Evolutionary conservation across 1,140 invertebrate genomes (phyloP).

Genomic region (Ylistrum balloti): DNA sequence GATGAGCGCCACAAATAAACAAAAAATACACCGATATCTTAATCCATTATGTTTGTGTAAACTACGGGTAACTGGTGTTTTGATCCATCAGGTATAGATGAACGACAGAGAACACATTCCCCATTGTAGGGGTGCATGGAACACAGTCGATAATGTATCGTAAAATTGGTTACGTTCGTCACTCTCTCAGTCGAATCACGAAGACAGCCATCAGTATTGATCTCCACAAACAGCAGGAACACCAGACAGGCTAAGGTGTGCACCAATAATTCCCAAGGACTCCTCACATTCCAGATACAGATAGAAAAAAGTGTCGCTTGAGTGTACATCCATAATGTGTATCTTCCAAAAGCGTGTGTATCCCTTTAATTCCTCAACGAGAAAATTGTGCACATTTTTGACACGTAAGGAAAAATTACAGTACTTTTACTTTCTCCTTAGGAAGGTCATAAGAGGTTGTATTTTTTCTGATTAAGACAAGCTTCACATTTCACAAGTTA

Average conservation of each 20-base stretch:
- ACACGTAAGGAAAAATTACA: not conserved
- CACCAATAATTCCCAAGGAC: conserved; percentile 14
- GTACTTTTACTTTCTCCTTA: not conserved
- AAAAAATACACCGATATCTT: not conserved
- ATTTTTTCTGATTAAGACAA: no score
- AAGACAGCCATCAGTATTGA: not conserved
- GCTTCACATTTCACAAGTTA: not conserved
- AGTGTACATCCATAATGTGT: not conserved
- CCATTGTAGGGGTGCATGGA: not conserved
- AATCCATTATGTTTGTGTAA: not conserved
- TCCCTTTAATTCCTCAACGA: not conserved
- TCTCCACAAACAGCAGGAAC: not conserved
- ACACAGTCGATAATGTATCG: no score
- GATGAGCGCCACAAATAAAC: not conserved
- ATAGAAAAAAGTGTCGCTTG: not conserved
- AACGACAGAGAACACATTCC: not conserved
- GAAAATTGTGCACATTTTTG: not conserved
- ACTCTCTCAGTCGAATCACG: not conserved
- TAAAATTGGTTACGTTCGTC: no score
- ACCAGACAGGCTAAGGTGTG: not conserved
- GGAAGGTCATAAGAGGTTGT: not conserved
- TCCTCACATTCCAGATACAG: not conserved
- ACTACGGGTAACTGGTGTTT: not conserved
- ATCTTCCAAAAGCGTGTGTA: not conserved
- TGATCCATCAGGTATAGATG: not conserved